Conservation (phyloP, 2,797 vertebrate species). For the Pseudochaenichthys georgianus region DNA sequence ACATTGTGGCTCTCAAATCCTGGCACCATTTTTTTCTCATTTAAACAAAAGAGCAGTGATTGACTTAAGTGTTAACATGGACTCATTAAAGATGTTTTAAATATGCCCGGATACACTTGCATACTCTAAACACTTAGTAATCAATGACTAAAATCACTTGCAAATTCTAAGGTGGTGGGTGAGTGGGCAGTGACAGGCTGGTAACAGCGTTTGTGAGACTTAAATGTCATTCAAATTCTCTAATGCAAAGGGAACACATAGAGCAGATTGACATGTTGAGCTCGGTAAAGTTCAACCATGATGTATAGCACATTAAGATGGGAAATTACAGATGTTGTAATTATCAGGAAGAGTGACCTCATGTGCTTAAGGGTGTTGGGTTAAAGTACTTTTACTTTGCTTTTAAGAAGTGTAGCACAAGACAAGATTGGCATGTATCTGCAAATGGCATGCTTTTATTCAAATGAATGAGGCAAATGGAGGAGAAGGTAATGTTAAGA, state of each 20-base stretch:
- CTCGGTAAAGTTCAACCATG: conserved; percentile 84
- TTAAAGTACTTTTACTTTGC: conserved; percentile 78
- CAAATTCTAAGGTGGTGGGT: conserved; percentile 77
- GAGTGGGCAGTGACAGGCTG: conserved; percentile 84
- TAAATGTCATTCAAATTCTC: conserved; percentile 89
- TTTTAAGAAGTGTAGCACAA: conserved; percentile 70
- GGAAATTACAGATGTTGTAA: conserved; percentile 83
- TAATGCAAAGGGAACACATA: conserved; percentile 86
- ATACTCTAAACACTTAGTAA: conserved; percentile 76
- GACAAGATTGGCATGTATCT: conserved; percentile 71
- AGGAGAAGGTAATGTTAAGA: conserved; percentile 68
- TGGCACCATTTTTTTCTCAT: conserved; percentile 36
- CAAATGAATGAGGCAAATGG: conserved; percentile 69
- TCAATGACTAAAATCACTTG: conserved; percentile 84
- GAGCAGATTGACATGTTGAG: conserved; percentile 81
- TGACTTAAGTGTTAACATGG: conserved; percentile 63
- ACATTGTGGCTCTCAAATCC: conserved; percentile 38
- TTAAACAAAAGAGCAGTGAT: conserved; percentile 68
- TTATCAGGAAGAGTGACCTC: conserved; percentile 78
- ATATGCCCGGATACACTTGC: conserved; percentile 59
- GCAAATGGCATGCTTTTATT: conserved; percentile 80
- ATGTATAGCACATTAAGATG: conserved; percentile 84
- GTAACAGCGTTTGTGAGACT: conserved; percentile 81
- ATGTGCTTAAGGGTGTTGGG: conserved; percentile 65
- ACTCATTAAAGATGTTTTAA: conserved; percentile 70